phyloP scores from a whole-genome alignment of 2,113 vertebrate species.

The Pavo muticus region DNA sequence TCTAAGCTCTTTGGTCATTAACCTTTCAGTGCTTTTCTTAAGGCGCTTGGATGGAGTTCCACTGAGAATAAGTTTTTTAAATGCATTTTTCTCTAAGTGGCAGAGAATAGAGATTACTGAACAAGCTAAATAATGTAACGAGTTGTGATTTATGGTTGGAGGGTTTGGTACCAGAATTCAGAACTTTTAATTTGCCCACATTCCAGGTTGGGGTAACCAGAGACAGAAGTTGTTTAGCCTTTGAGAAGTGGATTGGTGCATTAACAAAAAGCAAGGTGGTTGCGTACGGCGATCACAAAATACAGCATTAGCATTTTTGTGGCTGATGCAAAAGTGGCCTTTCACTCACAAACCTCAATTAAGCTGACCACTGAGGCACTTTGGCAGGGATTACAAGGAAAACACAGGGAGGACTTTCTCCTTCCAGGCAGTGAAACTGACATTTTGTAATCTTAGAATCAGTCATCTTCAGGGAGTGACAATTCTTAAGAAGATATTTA shows the following conservation, averaged over 20 bases:
- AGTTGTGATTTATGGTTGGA: background rate
- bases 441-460: background rate
- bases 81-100: background rate
- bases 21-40: conserved; percentile 12
- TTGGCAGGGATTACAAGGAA: background rate
- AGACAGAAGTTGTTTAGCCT: background rate
- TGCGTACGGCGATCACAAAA: background rate
- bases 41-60: background rate
- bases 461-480: background rate
- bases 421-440: background rate
- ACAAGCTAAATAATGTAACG: background rate
- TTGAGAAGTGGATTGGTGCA: background rate
- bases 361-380: background rate
- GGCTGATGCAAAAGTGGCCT: background rate
- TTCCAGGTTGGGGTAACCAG: background rate
- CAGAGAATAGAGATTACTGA: background rate
- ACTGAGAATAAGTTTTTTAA: background rate
- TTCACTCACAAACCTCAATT: background rate
- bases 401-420: background rate
- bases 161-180: background rate
- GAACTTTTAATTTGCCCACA: background rate
- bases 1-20: conserved; percentile 10
- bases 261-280: background rate
- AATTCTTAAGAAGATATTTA: background rate
- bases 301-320: background rate